These are phyloP conservation scores for Anoplopoma fimbria DNA, from an alignment of 2,113 vertebrate genomes.

Conservation along the genomic window DNA sequence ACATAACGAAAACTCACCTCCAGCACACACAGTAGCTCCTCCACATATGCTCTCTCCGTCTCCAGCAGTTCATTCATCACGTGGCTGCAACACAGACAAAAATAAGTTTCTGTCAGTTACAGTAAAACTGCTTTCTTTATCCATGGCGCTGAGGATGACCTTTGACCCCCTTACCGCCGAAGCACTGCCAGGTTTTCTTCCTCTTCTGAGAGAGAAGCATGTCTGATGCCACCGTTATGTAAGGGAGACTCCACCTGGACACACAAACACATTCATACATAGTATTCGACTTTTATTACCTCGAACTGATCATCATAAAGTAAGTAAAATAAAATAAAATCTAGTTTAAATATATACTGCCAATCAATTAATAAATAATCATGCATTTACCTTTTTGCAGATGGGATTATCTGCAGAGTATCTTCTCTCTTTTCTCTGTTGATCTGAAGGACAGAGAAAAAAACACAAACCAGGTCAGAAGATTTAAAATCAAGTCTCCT, in stretches of 20 bases:
- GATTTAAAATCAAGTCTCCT: too few species aligned
- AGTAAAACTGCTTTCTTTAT: neutral
- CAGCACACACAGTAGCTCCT: constrained; percentile 97
- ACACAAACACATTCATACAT: constrained; percentile 7
- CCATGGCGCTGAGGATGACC: neutral
- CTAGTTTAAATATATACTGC: neutral
- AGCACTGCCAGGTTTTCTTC: constrained; percentile 95
- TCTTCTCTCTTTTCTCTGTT: constrained; percentile 80
- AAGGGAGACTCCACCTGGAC: constrained; percentile 86
- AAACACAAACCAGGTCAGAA: neutral
- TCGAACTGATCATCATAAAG: neutral
- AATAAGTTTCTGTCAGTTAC: neutral
- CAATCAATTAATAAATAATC: neutral
- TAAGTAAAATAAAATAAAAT: neutral
- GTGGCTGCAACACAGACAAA: constrained; percentile 82
- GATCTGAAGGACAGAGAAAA: constrained; percentile 62
- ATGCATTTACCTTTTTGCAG: constrained; percentile 83
- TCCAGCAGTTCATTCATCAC: constrained; percentile 98
- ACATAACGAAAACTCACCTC: constrained; percentile 83
- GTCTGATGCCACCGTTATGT: constrained; percentile 82
- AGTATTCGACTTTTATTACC: neutral
- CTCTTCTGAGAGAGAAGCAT: constrained; percentile 90
- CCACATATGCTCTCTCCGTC: constrained; percentile 95
- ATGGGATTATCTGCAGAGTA: constrained; percentile 80
- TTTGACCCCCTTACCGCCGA: constrained; percentile 86